Percentiles rank a stretch among this genome's conserved stretches.
Evolutionary conservation across 2,797 vertebrate genomes (phyloP).

Genomic region (Sphaeramia orbicularis): DNA sequence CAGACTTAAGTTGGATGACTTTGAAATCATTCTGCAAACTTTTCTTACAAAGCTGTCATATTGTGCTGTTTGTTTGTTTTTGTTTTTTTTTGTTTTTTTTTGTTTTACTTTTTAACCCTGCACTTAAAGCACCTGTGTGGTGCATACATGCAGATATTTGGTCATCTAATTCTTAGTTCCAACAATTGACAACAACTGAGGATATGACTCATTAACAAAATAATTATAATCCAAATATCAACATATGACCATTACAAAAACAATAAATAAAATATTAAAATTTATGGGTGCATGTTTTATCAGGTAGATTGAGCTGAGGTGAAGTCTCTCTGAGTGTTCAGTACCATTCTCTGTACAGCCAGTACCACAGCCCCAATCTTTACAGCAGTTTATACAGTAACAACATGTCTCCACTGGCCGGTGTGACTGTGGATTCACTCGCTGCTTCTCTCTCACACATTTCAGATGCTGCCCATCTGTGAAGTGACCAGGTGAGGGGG

Average conservation of each 20-base stretch:
- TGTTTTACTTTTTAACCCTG: conserved; percentile 6
- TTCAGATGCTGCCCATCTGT: conserved; percentile 90
- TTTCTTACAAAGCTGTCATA: conserved; percentile 4
- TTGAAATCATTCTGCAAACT: conserved; percentile 37
- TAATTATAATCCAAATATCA: conserved; percentile 48
- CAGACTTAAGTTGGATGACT: conserved; percentile 24
- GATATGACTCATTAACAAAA: conserved; percentile 37
- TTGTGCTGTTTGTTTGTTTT: too few species aligned
- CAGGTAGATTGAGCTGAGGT: conserved; percentile 80
- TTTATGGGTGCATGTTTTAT: conserved; percentile 62
- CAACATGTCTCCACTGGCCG: conserved; percentile 4
- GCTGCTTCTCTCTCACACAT: conserved; percentile 51
- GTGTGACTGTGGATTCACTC: conserved; percentile 14
- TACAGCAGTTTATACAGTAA: conserved; percentile 53
- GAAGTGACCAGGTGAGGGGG: conserved; percentile 84
- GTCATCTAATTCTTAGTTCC: conserved; percentile 39
- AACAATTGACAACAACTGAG: conserved; percentile 31
- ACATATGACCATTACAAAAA: conserved; percentile 54
- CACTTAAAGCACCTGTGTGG: conserved; percentile 25
- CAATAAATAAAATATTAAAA: conserved; percentile 71
- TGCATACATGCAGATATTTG: conserved; percentile 33
- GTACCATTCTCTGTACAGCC: conserved; percentile 53
- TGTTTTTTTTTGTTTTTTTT: conserved; percentile 28
- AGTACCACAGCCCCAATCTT: conserved; percentile 19
- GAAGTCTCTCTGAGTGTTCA: conserved; percentile 60